phyloP scores from a whole-genome alignment of 2,797 vertebrate genomes.

The Leucoraja ocellata region DNA sequence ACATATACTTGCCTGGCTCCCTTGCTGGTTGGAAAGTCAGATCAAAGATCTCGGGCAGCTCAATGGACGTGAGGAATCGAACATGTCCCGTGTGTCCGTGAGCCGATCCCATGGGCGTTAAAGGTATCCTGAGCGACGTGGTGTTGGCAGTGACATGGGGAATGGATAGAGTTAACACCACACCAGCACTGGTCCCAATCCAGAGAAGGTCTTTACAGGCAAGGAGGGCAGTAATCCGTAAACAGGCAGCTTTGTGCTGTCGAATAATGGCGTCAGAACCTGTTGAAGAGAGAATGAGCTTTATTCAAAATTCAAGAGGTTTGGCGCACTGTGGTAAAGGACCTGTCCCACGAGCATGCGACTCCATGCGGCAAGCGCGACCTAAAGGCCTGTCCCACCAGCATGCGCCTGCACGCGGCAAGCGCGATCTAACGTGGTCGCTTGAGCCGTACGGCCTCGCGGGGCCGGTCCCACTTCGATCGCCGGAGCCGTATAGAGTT shows the following conservation, averaged over 20 bases:
- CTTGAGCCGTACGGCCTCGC: too few species aligned
- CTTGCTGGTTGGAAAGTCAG: constrained; percentile 66
- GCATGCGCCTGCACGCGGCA: too few species aligned
- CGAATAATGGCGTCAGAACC: constrained; percentile 94
- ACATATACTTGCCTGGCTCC: constrained; percentile 57
- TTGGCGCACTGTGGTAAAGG: too few species aligned
- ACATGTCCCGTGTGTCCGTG: constrained; percentile 97
- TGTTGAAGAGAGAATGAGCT: constrained; percentile 45
- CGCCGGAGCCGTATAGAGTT: too few species aligned
- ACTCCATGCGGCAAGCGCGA: too few species aligned
- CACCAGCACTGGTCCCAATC: constrained; percentile 93
- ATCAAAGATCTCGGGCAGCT: constrained; percentile 81
- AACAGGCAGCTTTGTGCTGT: constrained; percentile 95
- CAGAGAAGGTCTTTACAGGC: constrained; percentile 89
- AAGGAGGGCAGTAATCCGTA: constrained; percentile 88
- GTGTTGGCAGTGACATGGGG: constrained; percentile 64
- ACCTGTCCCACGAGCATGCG: too few species aligned
- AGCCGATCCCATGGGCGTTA: constrained; percentile 76
- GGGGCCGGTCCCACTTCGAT: too few species aligned
- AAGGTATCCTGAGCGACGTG: constrained; percentile 57
- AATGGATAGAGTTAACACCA: constrained; percentile 78
- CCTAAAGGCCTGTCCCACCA: too few species aligned
- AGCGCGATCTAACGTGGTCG: too few species aligned
- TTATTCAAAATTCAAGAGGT: not conserved
- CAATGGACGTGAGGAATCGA: constrained; percentile 86